These are phyloP conservation scores for Zoanthus sansibaricus DNA, from an alignment of 92 coral and sea anemone genomes.

Conservation along the genomic window DNA sequence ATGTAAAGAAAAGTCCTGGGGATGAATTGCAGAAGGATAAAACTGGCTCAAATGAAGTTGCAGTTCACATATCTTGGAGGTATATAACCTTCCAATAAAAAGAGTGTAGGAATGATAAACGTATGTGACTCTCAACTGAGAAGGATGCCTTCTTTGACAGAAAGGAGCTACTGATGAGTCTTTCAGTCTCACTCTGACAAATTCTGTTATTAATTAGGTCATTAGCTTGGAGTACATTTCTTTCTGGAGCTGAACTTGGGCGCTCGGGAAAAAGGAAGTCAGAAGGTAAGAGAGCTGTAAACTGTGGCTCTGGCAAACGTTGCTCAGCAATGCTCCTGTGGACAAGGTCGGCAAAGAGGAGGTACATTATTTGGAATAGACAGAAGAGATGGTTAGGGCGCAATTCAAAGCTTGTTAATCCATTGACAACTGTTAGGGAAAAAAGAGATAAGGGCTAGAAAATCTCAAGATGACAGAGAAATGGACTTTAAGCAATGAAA, in stretches of 20 bases:
- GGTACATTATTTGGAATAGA: background rate
- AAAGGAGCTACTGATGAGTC: conserved; percentile 2
- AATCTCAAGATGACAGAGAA: background rate
- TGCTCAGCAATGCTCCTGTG: background rate
- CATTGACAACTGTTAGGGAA: background rate
- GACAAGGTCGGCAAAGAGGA: background rate
- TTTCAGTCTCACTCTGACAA: conserved; percentile 27
- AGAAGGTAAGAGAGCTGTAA: conserved; percentile 45
- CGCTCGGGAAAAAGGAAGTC: conserved; percentile 7
- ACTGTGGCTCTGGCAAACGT: background rate
- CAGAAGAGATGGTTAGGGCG: background rate
- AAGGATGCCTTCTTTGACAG: conserved; percentile 18
- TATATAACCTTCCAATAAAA: background rate
- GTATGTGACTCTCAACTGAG: background rate
- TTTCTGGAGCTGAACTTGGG: conserved; percentile 14
- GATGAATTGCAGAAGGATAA: too few relatives aligned
- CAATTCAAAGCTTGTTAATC: background rate
- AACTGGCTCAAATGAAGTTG: too few relatives aligned
- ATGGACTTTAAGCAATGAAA: background rate
- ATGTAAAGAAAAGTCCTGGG: too few relatives aligned
- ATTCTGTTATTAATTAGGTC: conserved; percentile 20
- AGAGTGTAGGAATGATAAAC: background rate
- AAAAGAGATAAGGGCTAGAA: background rate
- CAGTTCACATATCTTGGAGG: background rate
- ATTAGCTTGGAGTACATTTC: conserved; percentile 33